phyloP scores from a whole-genome alignment of 2,888 invertebrate species.

The Drosophila lutescens region DNA sequence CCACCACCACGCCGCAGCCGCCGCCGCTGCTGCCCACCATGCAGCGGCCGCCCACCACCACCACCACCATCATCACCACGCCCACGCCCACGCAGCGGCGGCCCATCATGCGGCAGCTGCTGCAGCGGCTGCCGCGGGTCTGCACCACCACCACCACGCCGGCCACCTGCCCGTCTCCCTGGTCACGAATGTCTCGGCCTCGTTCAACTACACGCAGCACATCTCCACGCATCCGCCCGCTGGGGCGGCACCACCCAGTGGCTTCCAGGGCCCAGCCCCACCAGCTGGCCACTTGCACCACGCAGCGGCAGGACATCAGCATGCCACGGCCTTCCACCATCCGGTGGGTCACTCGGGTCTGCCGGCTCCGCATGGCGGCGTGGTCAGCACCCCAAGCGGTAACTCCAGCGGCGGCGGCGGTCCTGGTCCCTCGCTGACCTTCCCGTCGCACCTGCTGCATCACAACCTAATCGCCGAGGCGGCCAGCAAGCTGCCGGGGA shows the following conservation, averaged over 20 bases:
- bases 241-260: conserved; percentile 45
- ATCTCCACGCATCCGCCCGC: conserved; percentile 81
- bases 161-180: conserved; percentile 83
- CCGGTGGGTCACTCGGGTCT: conserved; percentile 61
- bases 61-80: conserved; percentile 73
- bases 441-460: conserved; percentile 82
- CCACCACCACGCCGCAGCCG: conserved; percentile 75
- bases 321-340: conserved; percentile 66
- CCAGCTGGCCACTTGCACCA: conserved; percentile 16
- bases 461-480: conserved; percentile 83
- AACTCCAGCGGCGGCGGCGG: conserved; percentile 10
- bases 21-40: conserved; percentile 63
- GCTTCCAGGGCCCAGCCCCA: conserved; percentile 59
- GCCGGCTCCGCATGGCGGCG: conserved; percentile 56
- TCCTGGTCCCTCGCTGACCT: conserved; percentile 40
- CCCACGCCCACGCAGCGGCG: conserved; percentile 76
- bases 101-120: conserved; percentile 78
- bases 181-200: conserved; percentile 84
- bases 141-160: conserved; percentile 80
- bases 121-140: conserved; percentile 74
- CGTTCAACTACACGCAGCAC: conserved; percentile 84
- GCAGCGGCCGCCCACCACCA: conserved; percentile 69
- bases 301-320: conserved; percentile 7
- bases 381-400: conserved; percentile 27
- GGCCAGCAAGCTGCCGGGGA: conserved; percentile 81